phyloP scores from a whole-genome alignment of 2,888 invertebrate species.

The Dioctria linearis region DNA sequence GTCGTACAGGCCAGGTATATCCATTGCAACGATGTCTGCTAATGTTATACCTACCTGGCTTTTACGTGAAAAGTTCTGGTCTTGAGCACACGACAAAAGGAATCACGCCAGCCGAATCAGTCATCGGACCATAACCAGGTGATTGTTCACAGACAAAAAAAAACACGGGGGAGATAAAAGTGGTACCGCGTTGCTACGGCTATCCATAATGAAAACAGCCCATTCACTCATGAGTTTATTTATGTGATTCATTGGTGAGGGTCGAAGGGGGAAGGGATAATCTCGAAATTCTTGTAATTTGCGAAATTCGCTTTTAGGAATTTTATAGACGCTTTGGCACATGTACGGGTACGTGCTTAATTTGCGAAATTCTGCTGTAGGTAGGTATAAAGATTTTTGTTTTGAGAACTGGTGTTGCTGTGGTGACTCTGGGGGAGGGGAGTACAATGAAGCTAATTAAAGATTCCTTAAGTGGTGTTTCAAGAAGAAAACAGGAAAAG shows the following conservation, averaged over 20 bases:
- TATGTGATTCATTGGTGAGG: background rate
- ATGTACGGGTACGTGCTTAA: background rate
- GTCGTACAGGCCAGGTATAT: background rate
- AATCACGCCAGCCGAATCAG: conserved; percentile 53
- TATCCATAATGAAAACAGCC: conserved; percentile 29
- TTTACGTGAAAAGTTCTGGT: conserved; percentile 41
- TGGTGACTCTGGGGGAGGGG: background rate
- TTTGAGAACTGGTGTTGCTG: background rate
- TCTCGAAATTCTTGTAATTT: background rate
- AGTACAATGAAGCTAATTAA: background rate
- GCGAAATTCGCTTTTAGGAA: background rate
- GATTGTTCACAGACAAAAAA: conserved; percentile 50
- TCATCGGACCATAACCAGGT: conserved; percentile 52
- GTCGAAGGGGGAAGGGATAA: background rate
- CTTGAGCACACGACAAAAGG: conserved; percentile 55
- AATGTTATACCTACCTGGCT: background rate
- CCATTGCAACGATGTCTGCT: background rate
- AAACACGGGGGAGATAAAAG: background rate
- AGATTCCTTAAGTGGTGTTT: background rate
- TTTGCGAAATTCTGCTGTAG: background rate
- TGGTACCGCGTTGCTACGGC: no score
- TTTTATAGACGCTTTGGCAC: background rate
- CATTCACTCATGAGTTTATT: conserved; percentile 13
- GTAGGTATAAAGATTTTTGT: no score
- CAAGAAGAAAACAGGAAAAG: no score